A percentile compares a stretch with the other conserved stretches of the same genome.
Conservation (phyloP, 1,140 invertebrate species). For the Holotrichia oblita region DNA sequence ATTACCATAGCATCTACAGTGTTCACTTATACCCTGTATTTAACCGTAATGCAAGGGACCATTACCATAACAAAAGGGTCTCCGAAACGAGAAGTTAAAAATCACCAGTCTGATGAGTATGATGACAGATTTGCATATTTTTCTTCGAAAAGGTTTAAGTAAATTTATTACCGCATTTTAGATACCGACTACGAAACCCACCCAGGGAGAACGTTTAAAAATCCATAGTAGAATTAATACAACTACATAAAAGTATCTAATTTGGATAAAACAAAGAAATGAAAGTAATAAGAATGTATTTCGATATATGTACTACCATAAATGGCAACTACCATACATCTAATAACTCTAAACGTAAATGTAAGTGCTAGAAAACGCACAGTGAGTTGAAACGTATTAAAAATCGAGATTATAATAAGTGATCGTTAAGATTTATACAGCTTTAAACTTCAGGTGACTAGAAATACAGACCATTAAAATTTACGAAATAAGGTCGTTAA, state of each 20-base stretch:
- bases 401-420: too few relatives aligned
- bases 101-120: background rate
- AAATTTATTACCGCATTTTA: constrained; percentile 16
- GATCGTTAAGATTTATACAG: background rate
- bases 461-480: background rate
- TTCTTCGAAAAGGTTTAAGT: background rate
- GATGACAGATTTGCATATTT: background rate
- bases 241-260: too few relatives aligned
- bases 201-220: background rate
- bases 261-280: too few relatives aligned
- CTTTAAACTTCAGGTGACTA: background rate
- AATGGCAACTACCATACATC: too few relatives aligned
- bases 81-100: background rate
- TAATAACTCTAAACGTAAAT: background rate
- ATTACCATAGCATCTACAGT: background rate
- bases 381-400: background rate
- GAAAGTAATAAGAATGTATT: too few relatives aligned
- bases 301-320: too few relatives aligned
- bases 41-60: background rate
- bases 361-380: background rate
- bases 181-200: background rate
- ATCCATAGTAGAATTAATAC: too few relatives aligned
- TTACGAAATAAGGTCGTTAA: background rate
- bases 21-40: background rate
- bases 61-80: background rate